Evolutionary conservation across 2,888 invertebrate genomes (phyloP).

Genomic region (Eumerus sabulonum): DNA sequence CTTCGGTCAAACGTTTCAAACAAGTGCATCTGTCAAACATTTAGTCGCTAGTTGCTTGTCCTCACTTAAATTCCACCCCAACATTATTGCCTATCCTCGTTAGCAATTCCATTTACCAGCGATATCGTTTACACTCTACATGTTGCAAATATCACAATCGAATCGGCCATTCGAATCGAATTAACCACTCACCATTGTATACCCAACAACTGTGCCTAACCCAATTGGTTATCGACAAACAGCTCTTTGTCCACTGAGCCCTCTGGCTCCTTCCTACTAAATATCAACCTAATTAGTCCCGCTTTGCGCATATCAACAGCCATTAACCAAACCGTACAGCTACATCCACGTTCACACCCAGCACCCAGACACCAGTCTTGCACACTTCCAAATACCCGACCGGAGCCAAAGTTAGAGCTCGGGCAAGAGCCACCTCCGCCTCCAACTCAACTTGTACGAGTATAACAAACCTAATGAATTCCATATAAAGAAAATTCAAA

Average conservation of each 20-base stretch:
- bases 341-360: slow-evolving; percentile 66
- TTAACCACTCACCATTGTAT: not conserved
- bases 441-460: slow-evolving; percentile 46
- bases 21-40: too few species aligned
- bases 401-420: not conserved
- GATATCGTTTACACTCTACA: too few species aligned
- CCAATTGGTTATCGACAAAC: slow-evolving; percentile 38
- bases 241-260: slow-evolving; percentile 13
- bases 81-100: too few species aligned
- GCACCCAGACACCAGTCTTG: slow-evolving; percentile 21
- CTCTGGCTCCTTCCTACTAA: slow-evolving; percentile 15
- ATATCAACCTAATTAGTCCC: slow-evolving; percentile 54
- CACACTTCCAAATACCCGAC: slow-evolving; percentile 8
- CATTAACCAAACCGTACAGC: slow-evolving; percentile 53
- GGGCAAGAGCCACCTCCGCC: slow-evolving; percentile 36
- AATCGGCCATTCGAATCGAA: too few species aligned
- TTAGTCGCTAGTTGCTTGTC: too few species aligned
- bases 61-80: too few species aligned
- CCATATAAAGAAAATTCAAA: slow-evolving; percentile 68
- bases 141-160: too few species aligned
- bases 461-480: slow-evolving; percentile 68
- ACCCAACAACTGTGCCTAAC: not conserved
- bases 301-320: slow-evolving; percentile 58
- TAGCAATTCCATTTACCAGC: too few species aligned
- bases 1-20: too few species aligned